phyloP scores from a whole-genome alignment of 2,888 invertebrate genomes.

The Agonopterix heracliana region DNA sequence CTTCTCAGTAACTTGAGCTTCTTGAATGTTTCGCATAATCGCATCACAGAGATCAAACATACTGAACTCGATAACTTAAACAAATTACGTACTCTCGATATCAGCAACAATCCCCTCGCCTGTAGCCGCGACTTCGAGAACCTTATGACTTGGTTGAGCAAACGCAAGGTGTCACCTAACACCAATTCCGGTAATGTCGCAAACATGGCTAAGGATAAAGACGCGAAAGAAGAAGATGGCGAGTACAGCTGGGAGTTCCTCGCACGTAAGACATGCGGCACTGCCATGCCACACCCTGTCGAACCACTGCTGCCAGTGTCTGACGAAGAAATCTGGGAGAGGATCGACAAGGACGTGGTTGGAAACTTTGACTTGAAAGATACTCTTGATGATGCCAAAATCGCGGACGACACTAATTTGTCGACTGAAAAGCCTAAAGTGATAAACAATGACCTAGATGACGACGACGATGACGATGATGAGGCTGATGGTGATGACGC shows the following conservation, averaged over 20 bases:
- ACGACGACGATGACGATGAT: conserved; percentile 43
- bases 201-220: conserved; percentile 41
- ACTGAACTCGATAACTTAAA: conserved; percentile 77
- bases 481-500: conserved; percentile 42
- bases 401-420: conserved; percentile 32
- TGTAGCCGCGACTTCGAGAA: conserved; percentile 82
- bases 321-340: conserved; percentile 69
- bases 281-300: conserved; percentile 45
- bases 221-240: conserved; percentile 15
- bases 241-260: conserved; percentile 68
- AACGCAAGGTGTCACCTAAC: conserved; percentile 74
- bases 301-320: conserved; percentile 50
- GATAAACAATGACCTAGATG: conserved; percentile 20
- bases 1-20: conserved; percentile 73
- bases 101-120: conserved; percentile 80
- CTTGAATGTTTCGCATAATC: conserved; percentile 78
- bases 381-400: conserved; percentile 59
- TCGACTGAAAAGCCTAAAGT: conserved; percentile 19
- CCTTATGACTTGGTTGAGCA: conserved; percentile 79
- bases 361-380: conserved; percentile 62
- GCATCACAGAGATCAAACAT: conserved; percentile 71
- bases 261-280: conserved; percentile 60
- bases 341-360: conserved; percentile 53
- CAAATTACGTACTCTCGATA: conserved; percentile 76
- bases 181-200: conserved; percentile 53